phyloP scores from a whole-genome alignment of 2,888 invertebrate species.

The Drosophila macrospina region DNA sequence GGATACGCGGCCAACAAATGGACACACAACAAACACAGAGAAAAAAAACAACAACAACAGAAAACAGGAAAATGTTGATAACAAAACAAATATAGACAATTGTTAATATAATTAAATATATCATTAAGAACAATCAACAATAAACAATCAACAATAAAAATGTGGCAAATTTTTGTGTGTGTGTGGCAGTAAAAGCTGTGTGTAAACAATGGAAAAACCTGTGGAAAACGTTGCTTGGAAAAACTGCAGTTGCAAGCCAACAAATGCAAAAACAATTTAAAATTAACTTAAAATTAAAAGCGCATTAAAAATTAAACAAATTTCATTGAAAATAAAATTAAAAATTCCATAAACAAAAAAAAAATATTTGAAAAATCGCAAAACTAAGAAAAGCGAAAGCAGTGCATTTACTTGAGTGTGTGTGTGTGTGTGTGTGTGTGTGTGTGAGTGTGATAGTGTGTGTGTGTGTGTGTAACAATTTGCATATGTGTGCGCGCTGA shows the following conservation, averaged over 20 bases:
- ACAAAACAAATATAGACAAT: neutral
- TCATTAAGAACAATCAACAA: too few relatives aligned
- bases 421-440: slow-evolving; percentile 34
- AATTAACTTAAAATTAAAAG: neutral
- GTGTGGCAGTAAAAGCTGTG: slow-evolving; percentile 4
- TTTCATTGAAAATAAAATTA: neutral
- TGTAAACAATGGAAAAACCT: slow-evolving; percentile 50
- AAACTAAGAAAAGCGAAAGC: slow-evolving; percentile 57
- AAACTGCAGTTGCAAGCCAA: slow-evolving; percentile 31
- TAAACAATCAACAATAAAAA: too few relatives aligned
- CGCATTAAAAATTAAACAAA: neutral
- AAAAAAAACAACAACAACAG: neutral
- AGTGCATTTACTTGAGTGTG: slow-evolving; percentile 41
- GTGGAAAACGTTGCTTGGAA: slow-evolving; percentile 33
- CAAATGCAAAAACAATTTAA: neutral
- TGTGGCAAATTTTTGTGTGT: too few relatives aligned
- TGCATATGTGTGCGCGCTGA: slow-evolving; percentile 60
- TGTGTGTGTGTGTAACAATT: slow-evolving; percentile 45
- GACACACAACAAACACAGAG: neutral
- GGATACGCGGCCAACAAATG: slow-evolving; percentile 51
- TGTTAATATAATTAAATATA: too few relatives aligned
- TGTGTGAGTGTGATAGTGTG: slow-evolving; percentile 27
- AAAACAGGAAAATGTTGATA: neutral
- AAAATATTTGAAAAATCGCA: too few relatives aligned
- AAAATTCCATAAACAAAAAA: too few relatives aligned